Conservation (phyloP, 2,888 invertebrate genomes). For the Drosophila meridionalis region DNA sequence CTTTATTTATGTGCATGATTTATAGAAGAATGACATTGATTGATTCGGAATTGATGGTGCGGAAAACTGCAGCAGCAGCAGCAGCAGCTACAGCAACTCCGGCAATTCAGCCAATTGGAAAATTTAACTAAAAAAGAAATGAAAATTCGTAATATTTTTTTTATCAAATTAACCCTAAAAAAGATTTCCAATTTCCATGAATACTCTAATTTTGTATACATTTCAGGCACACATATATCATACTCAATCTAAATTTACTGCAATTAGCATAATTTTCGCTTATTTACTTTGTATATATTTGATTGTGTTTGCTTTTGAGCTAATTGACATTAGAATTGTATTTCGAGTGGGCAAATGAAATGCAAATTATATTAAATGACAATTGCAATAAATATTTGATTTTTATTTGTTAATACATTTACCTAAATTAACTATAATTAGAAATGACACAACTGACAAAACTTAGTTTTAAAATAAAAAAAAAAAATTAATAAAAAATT, state of each 20-base stretch:
- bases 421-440: background rate
- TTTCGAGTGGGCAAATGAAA: conserved; percentile 10
- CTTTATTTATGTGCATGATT: conserved; percentile 76
- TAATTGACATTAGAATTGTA: conserved; percentile 17
- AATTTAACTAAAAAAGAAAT: conserved; percentile 21
- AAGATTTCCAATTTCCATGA: too few species aligned
- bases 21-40: conserved; percentile 76
- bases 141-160: conserved; percentile 20
- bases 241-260: background rate
- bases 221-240: background rate
- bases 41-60: conserved; percentile 74
- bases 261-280: conserved; percentile 3
- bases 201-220: background rate
- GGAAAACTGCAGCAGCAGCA: conserved; percentile 59
- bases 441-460: background rate
- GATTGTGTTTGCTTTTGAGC: conserved; percentile 6
- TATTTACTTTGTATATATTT: conserved; percentile 21
- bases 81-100: background rate
- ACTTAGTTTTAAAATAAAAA: background rate
- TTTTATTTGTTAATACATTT: background rate
- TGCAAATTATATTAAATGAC: conserved; percentile 9
- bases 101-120: conserved; percentile 36
- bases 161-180: background rate
- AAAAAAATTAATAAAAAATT: background rate
- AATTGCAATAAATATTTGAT: conserved; percentile 2